Base-by-base conservation (phyloP, 2,113 vertebrate species). In the Ceyx melanurus region DNA sequence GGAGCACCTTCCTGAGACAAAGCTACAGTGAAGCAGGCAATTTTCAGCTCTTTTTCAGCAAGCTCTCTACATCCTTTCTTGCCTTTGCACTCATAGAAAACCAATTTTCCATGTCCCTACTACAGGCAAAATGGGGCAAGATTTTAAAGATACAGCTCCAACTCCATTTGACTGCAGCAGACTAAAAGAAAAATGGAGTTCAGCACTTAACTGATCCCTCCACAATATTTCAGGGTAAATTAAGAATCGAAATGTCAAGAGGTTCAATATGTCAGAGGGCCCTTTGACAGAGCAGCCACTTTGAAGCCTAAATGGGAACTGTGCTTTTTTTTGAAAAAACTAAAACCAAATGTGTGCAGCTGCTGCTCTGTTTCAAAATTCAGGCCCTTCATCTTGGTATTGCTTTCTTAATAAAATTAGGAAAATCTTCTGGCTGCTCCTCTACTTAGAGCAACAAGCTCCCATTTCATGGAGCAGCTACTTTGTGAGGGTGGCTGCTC, bases 181-280 rank as follows among this genome's bases (percentile, higher is more conserved):
- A 57, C 74, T 85, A 62, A 85, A 96, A 95, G 78, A 92, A 92
- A 96, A 94, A 92, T 90, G 90, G 91, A 92, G 89, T 92, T 92
- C 84, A 86, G 95, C 85, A 92, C 89, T 94, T 92, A 96, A 82
- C 74, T 60, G 72, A 92, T 91, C 74, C 84, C 75, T 87, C 82
- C 0, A 21, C 89, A 90, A 86, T 95, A 95, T 92, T 93, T 93
- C 92, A 91, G 89, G 86, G 82, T 94, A 93, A 94, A 95, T 94
- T 96, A 89, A 96, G 96, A 95, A 94, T 93, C 90, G 91, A 94
- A 91, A 96, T 95, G 95, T 96, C 94, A 96, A 92, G 93, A 89
- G 92, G 86, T 94, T 94, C 92, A 95, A 87, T 89, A 89, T 88
- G 91, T 94, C 96, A 94, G 86, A 50, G 62, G 84, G 86, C 81